Evolutionary conservation across 2,797 vertebrate species (phyloP).

Genomic region (Orientallactaga sibirica): DNA sequence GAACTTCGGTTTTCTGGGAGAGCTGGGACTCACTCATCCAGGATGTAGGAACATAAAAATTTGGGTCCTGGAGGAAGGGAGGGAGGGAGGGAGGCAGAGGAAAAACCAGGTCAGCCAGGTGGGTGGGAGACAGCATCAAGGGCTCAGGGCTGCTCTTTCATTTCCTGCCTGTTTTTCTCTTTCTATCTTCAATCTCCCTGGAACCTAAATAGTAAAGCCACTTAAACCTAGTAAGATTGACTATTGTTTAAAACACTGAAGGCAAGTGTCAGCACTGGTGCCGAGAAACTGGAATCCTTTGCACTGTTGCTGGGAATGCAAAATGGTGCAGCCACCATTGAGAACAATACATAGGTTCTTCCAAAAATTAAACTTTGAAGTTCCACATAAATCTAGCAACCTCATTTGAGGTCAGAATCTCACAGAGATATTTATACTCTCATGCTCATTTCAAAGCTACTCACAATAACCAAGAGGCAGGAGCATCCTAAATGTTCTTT

Average conservation of each 20-base stretch:
- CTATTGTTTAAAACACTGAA: not conserved
- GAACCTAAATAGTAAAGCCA: not conserved
- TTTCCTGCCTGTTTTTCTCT: not conserved
- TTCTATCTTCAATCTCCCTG: not conserved
- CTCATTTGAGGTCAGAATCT: not conserved
- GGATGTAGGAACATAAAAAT: not conserved
- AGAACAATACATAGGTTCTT: not conserved
- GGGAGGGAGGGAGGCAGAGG: not conserved
- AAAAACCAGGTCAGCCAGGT: not conserved
- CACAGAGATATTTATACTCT: not conserved
- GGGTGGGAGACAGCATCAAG: too few relatives aligned
- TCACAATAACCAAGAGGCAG: not conserved
- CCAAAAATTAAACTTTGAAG: not conserved
- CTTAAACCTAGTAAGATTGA: not conserved
- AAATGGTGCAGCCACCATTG: not conserved
- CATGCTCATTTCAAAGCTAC: not conserved
- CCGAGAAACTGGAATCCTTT: not conserved
- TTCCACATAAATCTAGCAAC: not conserved
- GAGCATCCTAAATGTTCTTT: not conserved
- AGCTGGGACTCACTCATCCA: slow-evolving; percentile 86
- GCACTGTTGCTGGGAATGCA: not conserved
- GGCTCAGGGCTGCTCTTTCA: not conserved
- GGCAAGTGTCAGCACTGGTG: not conserved
- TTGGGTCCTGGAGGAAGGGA: slow-evolving; percentile 32
- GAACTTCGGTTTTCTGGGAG: slow-evolving; percentile 77